These are phyloP conservation scores for Ptychochromis oligacanthus DNA, from an alignment of 2,113 vertebrate genomes.

Conservation along the genomic window DNA sequence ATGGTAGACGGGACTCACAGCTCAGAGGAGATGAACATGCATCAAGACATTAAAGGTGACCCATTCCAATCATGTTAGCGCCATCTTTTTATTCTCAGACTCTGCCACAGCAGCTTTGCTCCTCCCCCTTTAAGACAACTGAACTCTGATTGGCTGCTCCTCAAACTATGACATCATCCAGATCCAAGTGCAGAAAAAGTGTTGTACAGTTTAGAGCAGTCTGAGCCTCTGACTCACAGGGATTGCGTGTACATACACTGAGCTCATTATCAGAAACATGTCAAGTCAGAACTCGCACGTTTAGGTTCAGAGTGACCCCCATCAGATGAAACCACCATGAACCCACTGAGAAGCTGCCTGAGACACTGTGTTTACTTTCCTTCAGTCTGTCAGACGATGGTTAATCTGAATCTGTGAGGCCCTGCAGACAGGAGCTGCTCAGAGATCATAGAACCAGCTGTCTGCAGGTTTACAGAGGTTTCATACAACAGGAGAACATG, in stretches of 20 bases:
- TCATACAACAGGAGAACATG: background rate
- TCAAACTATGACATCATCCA: background rate
- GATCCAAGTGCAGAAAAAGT: background rate
- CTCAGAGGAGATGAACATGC: no score
- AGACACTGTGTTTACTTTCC: background rate
- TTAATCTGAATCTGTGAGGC: no score
- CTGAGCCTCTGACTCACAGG: background rate
- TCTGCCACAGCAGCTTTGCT: background rate
- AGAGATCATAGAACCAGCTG: background rate
- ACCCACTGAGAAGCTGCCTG: no score
- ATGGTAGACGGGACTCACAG: no score
- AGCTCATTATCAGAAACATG: no score
- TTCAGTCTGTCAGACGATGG: no score
- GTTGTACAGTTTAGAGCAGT: background rate
- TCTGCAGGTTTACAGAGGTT: background rate
- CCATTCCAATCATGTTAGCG: no score
- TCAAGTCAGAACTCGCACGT: rapidly evolving
- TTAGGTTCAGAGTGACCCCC: background rate
- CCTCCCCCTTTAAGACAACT: background rate
- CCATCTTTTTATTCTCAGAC: no score
- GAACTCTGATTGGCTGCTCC: background rate
- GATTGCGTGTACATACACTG: background rate
- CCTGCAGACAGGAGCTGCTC: no score
- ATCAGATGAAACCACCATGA: background rate
- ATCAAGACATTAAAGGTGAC: no score